A percentile compares a stretch with the other conserved stretches of the same genome.
Evolutionary conservation across 2,888 invertebrate genomes (phyloP).

Genomic region (Hypsopygia costalis): DNA sequence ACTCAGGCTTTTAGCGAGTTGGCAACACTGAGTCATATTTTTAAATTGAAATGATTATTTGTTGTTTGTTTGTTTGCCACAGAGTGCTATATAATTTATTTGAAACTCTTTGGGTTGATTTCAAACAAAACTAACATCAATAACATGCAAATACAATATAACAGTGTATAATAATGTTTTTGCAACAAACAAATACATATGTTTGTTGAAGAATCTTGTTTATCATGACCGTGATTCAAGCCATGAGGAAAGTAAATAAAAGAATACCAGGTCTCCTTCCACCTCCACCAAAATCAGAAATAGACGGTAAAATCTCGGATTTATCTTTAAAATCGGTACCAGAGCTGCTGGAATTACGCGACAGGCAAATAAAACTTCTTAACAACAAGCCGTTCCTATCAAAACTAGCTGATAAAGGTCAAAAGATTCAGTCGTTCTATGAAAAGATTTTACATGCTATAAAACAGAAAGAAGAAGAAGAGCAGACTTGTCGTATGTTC

Average conservation of each 20-base stretch:
- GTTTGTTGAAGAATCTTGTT: no score
- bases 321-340: slow-evolving; percentile 62
- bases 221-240: slow-evolving; percentile 24
- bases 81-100: no score
- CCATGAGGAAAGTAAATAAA: slow-evolving; percentile 54
- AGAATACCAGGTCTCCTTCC: slow-evolving; percentile 72
- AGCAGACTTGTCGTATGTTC: slow-evolving; percentile 71
- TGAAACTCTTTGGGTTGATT: no score
- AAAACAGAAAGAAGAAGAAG: slow-evolving; percentile 68
- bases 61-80: no score
- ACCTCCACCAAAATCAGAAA: slow-evolving; percentile 64
- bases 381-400: slow-evolving; percentile 72
- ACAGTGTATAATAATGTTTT: no score
- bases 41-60: no score
- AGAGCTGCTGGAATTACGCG: slow-evolving; percentile 75
- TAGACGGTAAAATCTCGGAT: slow-evolving; percentile 77
- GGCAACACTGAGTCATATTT: no score
- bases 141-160: no score
- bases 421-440: slow-evolving; percentile 71
- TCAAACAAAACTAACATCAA: no score
- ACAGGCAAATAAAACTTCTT: slow-evolving; percentile 79
- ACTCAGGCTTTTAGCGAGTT: no score
- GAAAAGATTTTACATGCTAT: slow-evolving; percentile 70
- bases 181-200: no score
- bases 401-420: slow-evolving; percentile 81